These are phyloP conservation scores for Acholoe squamosa DNA, from an alignment of 2,888 invertebrate species.

Conservation along the genomic window DNA sequence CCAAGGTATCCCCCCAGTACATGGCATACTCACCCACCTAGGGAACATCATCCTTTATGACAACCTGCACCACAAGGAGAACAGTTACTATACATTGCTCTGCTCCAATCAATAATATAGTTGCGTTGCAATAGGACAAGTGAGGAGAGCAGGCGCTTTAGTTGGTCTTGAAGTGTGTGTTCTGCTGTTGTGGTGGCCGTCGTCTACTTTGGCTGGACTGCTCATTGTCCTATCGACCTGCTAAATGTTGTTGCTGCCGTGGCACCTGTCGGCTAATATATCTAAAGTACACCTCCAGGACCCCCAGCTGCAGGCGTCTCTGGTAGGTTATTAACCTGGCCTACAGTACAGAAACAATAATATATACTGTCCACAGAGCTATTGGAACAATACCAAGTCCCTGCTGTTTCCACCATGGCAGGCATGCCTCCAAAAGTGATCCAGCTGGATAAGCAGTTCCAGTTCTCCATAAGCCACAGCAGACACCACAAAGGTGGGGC, in stretches of 20 bases:
- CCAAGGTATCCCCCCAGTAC: neutral
- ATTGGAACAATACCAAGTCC: neutral
- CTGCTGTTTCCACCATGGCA: neutral
- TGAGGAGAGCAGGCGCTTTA: too few species aligned
- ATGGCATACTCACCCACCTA: neutral
- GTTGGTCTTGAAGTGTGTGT: too few species aligned
- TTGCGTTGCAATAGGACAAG: too few species aligned
- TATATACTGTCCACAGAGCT: neutral
- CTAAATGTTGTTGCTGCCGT: neutral
- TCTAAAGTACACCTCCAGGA: slow-evolving; percentile 10
- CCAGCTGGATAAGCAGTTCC: slow-evolving; percentile 44
- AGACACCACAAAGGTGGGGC: neutral
- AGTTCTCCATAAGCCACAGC: neutral
- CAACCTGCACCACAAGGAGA: neutral
- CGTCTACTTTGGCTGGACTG: neutral
- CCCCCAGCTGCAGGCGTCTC: neutral
- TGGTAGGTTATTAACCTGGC: neutral
- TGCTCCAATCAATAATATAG: too few species aligned
- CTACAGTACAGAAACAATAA: neutral
- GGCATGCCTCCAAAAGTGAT: slow-evolving; percentile 22
- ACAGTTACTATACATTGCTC: neutral
- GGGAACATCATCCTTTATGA: neutral
- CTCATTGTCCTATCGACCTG: neutral
- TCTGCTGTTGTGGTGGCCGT: too few species aligned
- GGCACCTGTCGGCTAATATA: neutral